Conservation (phyloP, 1,140 invertebrate species). For the Penaeus vannamei region DNA sequence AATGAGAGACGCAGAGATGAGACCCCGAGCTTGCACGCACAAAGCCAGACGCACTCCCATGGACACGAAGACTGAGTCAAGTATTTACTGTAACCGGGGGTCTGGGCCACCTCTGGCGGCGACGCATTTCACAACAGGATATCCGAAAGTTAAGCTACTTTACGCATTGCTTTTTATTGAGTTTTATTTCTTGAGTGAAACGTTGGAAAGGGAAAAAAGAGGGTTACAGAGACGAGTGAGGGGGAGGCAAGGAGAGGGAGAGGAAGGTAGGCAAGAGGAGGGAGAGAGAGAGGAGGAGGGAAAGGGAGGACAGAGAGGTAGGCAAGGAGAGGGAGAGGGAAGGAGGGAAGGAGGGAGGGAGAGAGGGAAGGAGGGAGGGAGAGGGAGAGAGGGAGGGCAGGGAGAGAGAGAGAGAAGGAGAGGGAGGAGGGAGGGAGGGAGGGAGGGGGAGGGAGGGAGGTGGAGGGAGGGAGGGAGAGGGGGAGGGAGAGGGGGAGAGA, state of each 20-base stretch:
- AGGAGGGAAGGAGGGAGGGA: neutral
- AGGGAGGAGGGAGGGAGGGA: neutral
- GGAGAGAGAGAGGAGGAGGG: neutral
- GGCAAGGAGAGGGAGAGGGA: neutral
- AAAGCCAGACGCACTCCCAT: too few species aligned
- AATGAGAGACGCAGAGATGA: too few species aligned
- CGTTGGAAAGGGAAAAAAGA: constrained; percentile 25
- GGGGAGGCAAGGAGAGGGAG: neutral
- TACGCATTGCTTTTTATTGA: too few species aligned
- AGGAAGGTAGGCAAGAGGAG: neutral
- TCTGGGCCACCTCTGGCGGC: neutral
- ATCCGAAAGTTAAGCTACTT: constrained; percentile 5
- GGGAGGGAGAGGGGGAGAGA: neutral
- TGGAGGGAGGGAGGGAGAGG: neutral
- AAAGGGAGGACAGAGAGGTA: neutral
- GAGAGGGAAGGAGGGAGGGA: neutral
- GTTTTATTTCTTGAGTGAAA: too few species aligned
- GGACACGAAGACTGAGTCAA: too few species aligned
- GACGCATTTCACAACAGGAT: neutral
- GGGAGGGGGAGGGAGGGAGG: neutral
- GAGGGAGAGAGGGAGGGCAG: neutral
- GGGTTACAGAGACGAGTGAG: neutral
- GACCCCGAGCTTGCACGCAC: too few species aligned
- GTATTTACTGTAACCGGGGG: too few species aligned
- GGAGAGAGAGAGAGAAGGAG: neutral